A percentile compares a stretch with the other conserved stretches of the same genome.
Conservation (phyloP, 2,797 vertebrate species). For the Urophycis tenuis region DNA sequence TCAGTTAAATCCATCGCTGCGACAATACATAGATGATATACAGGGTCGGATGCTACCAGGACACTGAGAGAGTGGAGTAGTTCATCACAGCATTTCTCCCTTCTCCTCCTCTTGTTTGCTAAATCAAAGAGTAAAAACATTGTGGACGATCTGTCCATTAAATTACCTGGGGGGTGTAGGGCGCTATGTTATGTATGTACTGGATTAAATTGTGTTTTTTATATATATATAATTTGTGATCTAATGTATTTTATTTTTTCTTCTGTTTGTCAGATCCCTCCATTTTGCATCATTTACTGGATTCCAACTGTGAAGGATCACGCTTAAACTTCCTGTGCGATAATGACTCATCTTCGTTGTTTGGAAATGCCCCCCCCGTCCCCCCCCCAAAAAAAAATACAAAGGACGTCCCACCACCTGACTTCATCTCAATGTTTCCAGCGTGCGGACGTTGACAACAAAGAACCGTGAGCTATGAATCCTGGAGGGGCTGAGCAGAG, state of each 20-base stretch:
- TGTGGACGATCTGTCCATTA: neutral
- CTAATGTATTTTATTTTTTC: neutral
- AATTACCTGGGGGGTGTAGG: neutral
- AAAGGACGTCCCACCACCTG: neutral
- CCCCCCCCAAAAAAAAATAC: conserved; percentile 32
- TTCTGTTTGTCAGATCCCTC: conserved; percentile 55
- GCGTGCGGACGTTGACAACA: conserved; percentile 17
- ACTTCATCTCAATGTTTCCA: conserved; percentile 44
- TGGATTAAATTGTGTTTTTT: neutral
- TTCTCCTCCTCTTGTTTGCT: no score
- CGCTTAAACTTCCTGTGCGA: conserved; percentile 51
- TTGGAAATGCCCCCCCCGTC: neutral
- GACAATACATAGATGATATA: no score
- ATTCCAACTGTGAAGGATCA: conserved; percentile 71
- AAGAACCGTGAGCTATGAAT: conserved; percentile 9
- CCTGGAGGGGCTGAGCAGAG: conserved; percentile 17
- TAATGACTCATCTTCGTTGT: conserved; percentile 21
- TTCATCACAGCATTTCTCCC: neutral
- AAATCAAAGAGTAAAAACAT: neutral
- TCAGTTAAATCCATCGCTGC: neutral
- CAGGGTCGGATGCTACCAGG: neutral
- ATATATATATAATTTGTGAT: neutral
- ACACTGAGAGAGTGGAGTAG: neutral
- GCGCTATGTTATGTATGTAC: neutral
- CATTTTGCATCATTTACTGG: conserved; percentile 64